These are phyloP conservation scores for Anoura caudifer DNA, from an alignment of 2,113 vertebrate genomes.

Conservation along the genomic window DNA sequence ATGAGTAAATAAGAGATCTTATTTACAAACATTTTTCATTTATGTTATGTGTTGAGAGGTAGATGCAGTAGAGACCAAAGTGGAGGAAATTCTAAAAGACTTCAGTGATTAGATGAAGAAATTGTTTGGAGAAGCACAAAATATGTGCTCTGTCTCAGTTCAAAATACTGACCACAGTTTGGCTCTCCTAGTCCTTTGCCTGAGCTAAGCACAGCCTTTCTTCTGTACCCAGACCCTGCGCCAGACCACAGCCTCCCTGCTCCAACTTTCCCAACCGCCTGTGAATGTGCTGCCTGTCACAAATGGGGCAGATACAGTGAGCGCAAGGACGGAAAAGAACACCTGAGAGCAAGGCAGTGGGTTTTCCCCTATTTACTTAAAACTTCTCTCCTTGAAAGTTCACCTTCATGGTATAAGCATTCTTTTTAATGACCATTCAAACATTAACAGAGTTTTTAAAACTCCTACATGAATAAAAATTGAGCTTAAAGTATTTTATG, in stretches of 20 bases:
- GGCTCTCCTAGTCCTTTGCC: background rate
- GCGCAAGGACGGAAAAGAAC: background rate
- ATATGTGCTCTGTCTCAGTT: slow-evolving; percentile 35
- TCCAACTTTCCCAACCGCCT: background rate
- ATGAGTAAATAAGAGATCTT: background rate
- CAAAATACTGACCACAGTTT: slow-evolving; percentile 30
- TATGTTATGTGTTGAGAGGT: background rate
- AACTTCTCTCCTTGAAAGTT: background rate
- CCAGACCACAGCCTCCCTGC: slow-evolving; percentile 20
- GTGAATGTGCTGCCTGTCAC: background rate
- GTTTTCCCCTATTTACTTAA: background rate
- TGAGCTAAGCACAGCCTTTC: background rate
- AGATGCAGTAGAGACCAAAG: background rate
- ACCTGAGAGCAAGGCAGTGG: slow-evolving; percentile 15
- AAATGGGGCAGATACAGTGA: background rate
- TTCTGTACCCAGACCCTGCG: background rate
- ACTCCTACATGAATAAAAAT: background rate
- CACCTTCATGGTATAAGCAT: background rate
- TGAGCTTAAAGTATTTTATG: background rate
- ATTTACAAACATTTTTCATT: background rate
- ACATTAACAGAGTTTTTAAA: background rate
- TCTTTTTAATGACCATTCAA: background rate
- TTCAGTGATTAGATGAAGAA: slow-evolving; percentile 42
- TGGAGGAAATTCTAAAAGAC: slow-evolving; percentile 37
- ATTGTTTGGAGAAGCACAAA: slow-evolving; percentile 28